Base-by-base conservation (phyloP, 2,888 invertebrate species). In the Onchidella celtica region DNA sequence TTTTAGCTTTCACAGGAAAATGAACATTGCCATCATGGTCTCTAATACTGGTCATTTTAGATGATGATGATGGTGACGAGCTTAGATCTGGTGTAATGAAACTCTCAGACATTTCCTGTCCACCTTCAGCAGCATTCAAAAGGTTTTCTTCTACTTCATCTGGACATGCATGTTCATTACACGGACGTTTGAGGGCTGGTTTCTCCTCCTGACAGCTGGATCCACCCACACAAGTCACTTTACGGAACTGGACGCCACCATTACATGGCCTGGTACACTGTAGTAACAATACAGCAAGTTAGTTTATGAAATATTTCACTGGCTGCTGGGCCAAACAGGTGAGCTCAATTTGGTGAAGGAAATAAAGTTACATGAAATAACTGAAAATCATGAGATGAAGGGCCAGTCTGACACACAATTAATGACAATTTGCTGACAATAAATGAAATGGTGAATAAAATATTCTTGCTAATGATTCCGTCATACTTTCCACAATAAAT, bases 261-360 rank as follows among this genome's bases (percentile, higher is more conserved):
- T 93, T 93, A 86, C 94, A 94, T 0, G 90, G 88, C 14, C 90
- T 86, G 3, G 91, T 87, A 82, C 92, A 92, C 92, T 92, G 87
- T 2, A 87, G 88, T 32, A 75, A 34, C 57, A 69, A 68, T 34
- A 32, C n/a, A n/a, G n/a, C n/a, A n/a, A n/a, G n/a, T n/a, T n/a
- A n/a, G n/a, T n/a, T n/a, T n/a, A n/a, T n/a, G n/a, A n/a, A n/a
- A n/a, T n/a, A n/a, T n/a, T n/a, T n/a, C n/a, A n/a, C n/a, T n/a
- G n/a, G n/a, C n/a, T n/a, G n/a, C n/a, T n/a, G n/a, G n/a, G n/a
- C n/a, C n/a, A n/a, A n/a, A n/a, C n/a, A n/a, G n/a, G n/a, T n/a
- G n/a, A n/a, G n/a, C n/a, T n/a, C n/a, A n/a, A n/a, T n/a, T n/a
- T n/a, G n/a, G n/a, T n/a, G n/a, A n/a, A n/a, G n/a, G n/a, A n/a